Evolutionary conservation across 2,888 invertebrate species (phyloP), one percentile per base, ranked within the genome.

Genomic region (Cataglyphis livida): DNA sequence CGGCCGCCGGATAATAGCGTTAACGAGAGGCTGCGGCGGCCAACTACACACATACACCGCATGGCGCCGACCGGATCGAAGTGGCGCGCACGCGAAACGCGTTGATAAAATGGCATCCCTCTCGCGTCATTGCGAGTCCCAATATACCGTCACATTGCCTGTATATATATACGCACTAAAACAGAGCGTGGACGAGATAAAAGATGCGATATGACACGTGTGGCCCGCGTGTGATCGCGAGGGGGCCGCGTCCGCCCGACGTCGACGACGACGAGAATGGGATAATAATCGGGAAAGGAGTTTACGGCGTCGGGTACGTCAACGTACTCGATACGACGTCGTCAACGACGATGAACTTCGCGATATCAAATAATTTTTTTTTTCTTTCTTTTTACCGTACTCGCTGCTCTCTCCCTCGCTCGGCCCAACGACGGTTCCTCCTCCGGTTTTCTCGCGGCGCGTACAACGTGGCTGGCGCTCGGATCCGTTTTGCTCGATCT

Each of bases 381-480:
- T 12, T 41, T 10, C 12, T 32, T 57, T n/a, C 6, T 35, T 35
- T 59, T 78, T 71, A 59, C 68, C 35, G 68, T 35, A 44, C 44
- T 44, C 28, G 41, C 35, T 6, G 28, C 32, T 35, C 44, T 10
- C 41, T 28, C 18, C 18, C 18, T 48, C 15, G 44, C 44, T 38
- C 25, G 18, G 5, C 25, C 68, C 68, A 61, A 59, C 81, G 82
- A 82, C 79, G 66, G 79, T 84, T 84, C 12, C 18, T 28, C 65
- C 76, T 76, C 12, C 51, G 54, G 2, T 38, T n/a, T n/a, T 54
- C 54, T 54, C 54, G 35, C 66, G 25, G 28, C 66, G 54, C 84
- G 85, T 90, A 88, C 91, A 91, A 91, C 90, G 92, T 92, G 92
- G 91, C 92, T 89, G 74, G 18, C 82, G 18, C 82, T 66, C 38